phyloP scores from a whole-genome alignment of 2,113 vertebrate species.

The Labeo rohita region DNA sequence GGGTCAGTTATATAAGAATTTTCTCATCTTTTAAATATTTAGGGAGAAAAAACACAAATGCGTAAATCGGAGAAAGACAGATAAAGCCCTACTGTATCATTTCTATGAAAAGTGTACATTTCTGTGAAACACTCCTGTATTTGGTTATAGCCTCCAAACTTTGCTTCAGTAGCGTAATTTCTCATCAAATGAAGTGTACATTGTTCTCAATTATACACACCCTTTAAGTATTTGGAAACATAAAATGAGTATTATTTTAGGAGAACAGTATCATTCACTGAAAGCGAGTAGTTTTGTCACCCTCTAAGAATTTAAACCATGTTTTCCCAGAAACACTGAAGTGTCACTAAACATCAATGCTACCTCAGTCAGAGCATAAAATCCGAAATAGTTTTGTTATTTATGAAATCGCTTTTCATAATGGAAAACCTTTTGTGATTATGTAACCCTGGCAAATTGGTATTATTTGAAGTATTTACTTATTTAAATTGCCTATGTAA shows the following conservation, averaged over 20 bases:
- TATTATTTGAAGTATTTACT: neutral
- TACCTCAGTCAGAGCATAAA: constrained; percentile 1
- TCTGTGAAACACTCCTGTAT: neutral
- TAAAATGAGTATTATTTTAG: neutral
- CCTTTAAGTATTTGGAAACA: neutral
- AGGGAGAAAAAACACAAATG: too few species aligned
- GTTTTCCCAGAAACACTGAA: neutral
- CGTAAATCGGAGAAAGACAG: neutral
- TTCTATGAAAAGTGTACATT: neutral
- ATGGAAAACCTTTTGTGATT: neutral
- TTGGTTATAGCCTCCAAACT: neutral
- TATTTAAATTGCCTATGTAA: neutral
- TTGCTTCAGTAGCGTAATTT: neutral
- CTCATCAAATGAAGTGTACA: neutral
- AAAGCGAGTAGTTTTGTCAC: neutral
- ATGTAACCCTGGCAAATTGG: neutral
- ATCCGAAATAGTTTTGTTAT: neutral
- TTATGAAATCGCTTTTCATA: neutral
- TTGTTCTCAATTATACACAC: neutral
- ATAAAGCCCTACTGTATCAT: neutral
- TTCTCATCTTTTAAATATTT: neutral
- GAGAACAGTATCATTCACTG: neutral
- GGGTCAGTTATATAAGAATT: neutral
- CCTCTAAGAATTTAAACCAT: neutral
- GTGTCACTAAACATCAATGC: neutral